These are phyloP conservation scores for Aporrectodea caliginosa DNA, from an alignment of 1,140 invertebrate genomes.

Conservation along the genomic window DNA sequence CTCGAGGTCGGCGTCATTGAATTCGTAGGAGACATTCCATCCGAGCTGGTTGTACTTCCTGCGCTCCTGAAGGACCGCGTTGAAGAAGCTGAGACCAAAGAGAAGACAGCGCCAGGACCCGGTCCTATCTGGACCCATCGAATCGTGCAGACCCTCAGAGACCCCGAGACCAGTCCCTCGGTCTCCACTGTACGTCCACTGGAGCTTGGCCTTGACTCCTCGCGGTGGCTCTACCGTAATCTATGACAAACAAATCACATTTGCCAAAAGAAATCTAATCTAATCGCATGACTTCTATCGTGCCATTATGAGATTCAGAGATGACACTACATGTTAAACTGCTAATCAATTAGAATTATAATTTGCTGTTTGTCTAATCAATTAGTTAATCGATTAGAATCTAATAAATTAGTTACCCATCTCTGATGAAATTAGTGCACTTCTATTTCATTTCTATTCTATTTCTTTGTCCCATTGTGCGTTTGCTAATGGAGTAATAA, in stretches of 20 bases:
- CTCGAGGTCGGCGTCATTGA: constrained; percentile 73
- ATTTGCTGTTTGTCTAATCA: too few species aligned
- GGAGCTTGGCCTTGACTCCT: constrained; percentile 64
- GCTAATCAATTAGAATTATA: too few species aligned
- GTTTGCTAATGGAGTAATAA: too few species aligned
- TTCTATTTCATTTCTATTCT: too few species aligned
- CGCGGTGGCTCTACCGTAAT: constrained; percentile 93
- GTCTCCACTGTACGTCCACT: constrained; percentile 46
- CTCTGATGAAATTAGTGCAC: too few species aligned
- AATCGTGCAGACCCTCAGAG: constrained; percentile 48
- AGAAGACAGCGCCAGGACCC: constrained; percentile 47
- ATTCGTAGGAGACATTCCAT: constrained; percentile 84
- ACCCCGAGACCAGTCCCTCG: constrained; percentile 46
- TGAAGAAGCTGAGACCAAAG: constrained; percentile 62
- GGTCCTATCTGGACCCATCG: constrained; percentile 28
- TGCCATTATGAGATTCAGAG: too few species aligned
- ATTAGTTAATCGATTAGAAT: too few species aligned
- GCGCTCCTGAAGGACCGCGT: constrained; percentile 77
- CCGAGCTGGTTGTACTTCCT: constrained; percentile 82
- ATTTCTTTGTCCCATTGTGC: too few species aligned
- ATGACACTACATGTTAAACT: too few species aligned
- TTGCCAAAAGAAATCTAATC: too few species aligned
- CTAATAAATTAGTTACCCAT: too few species aligned
- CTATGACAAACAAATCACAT: constrained; percentile 54
- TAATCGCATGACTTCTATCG: too few species aligned